phyloP scores from a whole-genome alignment of 1,140 invertebrate species.

The Helicoverpa armigera region DNA sequence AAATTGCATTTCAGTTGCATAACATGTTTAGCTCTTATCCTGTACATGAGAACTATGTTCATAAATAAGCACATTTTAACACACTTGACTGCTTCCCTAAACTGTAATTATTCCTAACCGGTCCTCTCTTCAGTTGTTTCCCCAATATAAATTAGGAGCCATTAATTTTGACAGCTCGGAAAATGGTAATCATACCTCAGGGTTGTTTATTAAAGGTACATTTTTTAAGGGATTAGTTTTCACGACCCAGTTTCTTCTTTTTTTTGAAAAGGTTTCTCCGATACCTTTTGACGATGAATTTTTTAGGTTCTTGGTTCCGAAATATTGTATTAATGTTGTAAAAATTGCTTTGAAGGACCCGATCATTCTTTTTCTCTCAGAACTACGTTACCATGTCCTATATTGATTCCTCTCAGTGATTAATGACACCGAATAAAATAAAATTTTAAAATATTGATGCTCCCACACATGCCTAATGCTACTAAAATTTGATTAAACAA shows the following conservation, averaged over 20 bases:
- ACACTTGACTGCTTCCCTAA: neutral
- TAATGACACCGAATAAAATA: neutral
- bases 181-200: conserved; percentile 27
- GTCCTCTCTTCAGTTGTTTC: conserved; percentile 10
- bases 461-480: too few species aligned
- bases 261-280: neutral
- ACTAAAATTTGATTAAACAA: conserved; percentile 1
- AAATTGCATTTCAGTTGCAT: too few species aligned
- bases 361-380: too few species aligned
- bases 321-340: neutral
- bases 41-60: neutral
- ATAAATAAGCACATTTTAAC: neutral
- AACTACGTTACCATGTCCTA: neutral
- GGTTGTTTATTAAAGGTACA: conserved; percentile 28
- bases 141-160: conserved; percentile 21
- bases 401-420: neutral
- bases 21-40: too few species aligned
- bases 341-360: too few species aligned
- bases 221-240: conserved; percentile 25
- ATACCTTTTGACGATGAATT: neutral
- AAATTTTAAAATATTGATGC: neutral
- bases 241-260: neutral
- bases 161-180: conserved; percentile 31
- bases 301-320: neutral
- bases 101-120: neutral